Base-by-base conservation (phyloP, 2,888 invertebrate genomes). In the Congeria kusceri region DNA sequence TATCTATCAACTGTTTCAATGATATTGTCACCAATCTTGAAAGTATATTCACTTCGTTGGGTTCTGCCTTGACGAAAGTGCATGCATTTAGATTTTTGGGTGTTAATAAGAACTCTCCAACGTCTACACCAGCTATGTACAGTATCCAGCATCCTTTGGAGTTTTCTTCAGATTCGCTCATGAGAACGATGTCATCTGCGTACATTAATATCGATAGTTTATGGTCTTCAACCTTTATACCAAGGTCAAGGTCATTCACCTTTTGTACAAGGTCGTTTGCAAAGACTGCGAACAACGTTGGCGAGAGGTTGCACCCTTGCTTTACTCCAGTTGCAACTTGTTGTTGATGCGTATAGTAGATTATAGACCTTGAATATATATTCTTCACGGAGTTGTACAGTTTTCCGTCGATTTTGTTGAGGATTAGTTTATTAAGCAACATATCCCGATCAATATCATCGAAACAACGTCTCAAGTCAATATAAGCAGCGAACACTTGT, bases 241-340 rank as follows among this genome's bases (percentile, higher is more conserved):
- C 73, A 13, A 67, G 66, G 28, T 61, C 59, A 47, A 73, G 66
- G 47, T 61, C 49, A 28, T 73, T 59, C 11, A 73, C 61, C 27
- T 73, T 66, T 7, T 23, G 4, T 5, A 73, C 73, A 20, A 73
- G 47, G 72, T 77, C 72, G 29, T 77, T 63, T 9, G 59, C 25
- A 28, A 72, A 77, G 25, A 68, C n/a, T 3, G 72, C 44, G 25
- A 77, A 77, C 15, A 66, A 9, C 28, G 79, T 77, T 18, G 79
- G 83, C 5, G 72, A 69, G 13, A 62, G 15, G 49, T 47, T 73
- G 53, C 65, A 44, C 15, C 77, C 73, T 25, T 78, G 77, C 27
- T 47, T 53, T 4, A 69, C 73, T 1, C 77, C 77, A n/a, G n/a
- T n/a, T n/a, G n/a, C n/a, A n/a, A n/a, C n/a, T n/a, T n/a, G n/a